Evolutionary conservation across 2,888 invertebrate genomes (phyloP).

Genomic region (Melinaea marsaeus): DNA sequence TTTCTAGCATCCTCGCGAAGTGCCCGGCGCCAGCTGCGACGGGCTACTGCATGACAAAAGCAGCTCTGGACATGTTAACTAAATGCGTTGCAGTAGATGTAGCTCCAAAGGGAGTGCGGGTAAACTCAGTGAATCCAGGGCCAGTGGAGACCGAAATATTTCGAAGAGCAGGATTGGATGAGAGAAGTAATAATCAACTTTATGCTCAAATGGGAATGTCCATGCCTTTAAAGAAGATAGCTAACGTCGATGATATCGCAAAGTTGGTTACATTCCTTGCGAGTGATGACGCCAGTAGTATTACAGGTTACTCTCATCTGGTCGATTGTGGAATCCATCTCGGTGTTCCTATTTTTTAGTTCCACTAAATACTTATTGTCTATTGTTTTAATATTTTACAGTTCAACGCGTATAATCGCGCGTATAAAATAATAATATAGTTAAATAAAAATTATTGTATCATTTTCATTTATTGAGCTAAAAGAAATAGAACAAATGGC

Average conservation of each 20-base stretch:
- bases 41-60: conserved; percentile 63
- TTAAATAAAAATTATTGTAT: too few species aligned
- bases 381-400: neutral
- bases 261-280: conserved; percentile 55
- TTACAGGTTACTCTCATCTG: conserved; percentile 52
- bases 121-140: conserved; percentile 62
- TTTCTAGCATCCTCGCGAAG: conserved; percentile 55
- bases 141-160: conserved; percentile 57
- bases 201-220: conserved; percentile 42
- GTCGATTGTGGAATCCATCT: conserved; percentile 57
- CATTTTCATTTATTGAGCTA: too few species aligned
- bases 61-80: conserved; percentile 60
- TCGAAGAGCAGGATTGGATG: conserved; percentile 48
- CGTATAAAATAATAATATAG: too few species aligned
- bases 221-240: conserved; percentile 48
- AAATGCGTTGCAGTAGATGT: conserved; percentile 58
- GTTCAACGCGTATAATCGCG: too few species aligned
- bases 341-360: conserved; percentile 33
- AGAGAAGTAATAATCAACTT: conserved; percentile 43
- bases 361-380: neutral
- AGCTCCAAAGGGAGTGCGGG: conserved; percentile 54
- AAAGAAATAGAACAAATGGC: too few species aligned
- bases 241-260: conserved; percentile 52
- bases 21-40: conserved; percentile 48
- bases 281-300: conserved; percentile 53